These are phyloP conservation scores for Cephalopachus bancanus DNA, from an alignment of 2,797 vertebrate genomes.

Conservation along the genomic window DNA sequence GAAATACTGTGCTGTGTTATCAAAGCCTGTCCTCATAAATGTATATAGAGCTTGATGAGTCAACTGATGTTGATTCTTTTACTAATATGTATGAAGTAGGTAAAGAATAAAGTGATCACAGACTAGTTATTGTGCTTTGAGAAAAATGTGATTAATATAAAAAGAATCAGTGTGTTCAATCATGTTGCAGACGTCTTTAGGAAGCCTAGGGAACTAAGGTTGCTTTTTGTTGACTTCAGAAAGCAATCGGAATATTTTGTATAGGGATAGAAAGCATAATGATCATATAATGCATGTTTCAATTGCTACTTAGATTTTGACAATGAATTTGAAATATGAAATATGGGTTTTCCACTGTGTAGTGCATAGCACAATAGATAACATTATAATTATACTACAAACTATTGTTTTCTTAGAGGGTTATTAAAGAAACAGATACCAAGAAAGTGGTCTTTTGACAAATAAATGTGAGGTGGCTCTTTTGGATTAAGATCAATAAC, in stretches of 20 bases:
- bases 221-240: background rate
- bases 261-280: background rate
- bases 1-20: background rate
- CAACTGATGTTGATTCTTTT: slow-evolving; percentile 45
- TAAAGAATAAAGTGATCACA: slow-evolving; percentile 60
- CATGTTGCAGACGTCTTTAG: background rate
- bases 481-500: background rate
- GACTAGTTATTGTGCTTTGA: slow-evolving; percentile 31
- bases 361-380: background rate
- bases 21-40: slow-evolving; percentile 29
- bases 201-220: background rate
- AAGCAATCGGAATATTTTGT: background rate
- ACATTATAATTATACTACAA: background rate
- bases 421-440: background rate
- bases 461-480: background rate
- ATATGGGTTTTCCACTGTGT: background rate
- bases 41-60: slow-evolving; percentile 7
- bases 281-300: background rate
- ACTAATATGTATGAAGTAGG: slow-evolving; percentile 24
- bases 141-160: slow-evolving; percentile 57
- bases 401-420: background rate
- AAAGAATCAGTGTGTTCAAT: slow-evolving; percentile 59
- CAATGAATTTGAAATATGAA: slow-evolving; percentile 29
- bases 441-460: slow-evolving; percentile 13
- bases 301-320: background rate